These are phyloP conservation scores for Eulemur rubriventer DNA, from an alignment of 2,797 vertebrate genomes.

Conservation along the genomic window DNA sequence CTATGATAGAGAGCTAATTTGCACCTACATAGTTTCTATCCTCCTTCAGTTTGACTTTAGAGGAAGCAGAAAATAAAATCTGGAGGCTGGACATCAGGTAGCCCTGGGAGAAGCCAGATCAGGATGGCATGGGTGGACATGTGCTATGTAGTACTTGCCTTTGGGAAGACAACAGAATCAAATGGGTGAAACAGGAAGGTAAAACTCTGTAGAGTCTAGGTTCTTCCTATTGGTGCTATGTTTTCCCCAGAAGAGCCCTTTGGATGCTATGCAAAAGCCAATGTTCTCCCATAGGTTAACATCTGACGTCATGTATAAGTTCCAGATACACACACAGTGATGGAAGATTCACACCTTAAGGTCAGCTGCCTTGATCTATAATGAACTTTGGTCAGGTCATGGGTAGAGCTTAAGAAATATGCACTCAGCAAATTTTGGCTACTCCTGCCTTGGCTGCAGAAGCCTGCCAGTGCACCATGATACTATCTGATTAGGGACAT, in stretches of 20 bases:
- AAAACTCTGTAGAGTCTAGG: neutral
- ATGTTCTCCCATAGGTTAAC: neutral
- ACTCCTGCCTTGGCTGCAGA: neutral
- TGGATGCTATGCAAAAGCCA: neutral
- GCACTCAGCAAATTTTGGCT: neutral
- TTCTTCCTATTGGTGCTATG: neutral
- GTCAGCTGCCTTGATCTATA: neutral
- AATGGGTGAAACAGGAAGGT: neutral
- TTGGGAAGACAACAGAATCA: neutral
- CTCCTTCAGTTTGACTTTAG: neutral
- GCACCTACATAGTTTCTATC: neutral
- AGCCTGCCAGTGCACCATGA: neutral
- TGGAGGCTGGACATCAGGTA: neutral
- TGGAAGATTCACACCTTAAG: neutral
- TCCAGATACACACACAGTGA: neutral
- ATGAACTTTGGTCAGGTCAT: neutral
- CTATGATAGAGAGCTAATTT: neutral
- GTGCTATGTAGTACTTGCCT: neutral
- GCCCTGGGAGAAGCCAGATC: neutral
- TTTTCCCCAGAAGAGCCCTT: neutral
- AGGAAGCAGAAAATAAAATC: neutral
- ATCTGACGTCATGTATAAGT: neutral
- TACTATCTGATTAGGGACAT: neutral
- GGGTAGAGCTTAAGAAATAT: neutral
- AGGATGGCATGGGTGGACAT: fast-evolving